phyloP scores from a whole-genome alignment of 2,888 invertebrate species.

The Pyrgus malvae region DNA sequence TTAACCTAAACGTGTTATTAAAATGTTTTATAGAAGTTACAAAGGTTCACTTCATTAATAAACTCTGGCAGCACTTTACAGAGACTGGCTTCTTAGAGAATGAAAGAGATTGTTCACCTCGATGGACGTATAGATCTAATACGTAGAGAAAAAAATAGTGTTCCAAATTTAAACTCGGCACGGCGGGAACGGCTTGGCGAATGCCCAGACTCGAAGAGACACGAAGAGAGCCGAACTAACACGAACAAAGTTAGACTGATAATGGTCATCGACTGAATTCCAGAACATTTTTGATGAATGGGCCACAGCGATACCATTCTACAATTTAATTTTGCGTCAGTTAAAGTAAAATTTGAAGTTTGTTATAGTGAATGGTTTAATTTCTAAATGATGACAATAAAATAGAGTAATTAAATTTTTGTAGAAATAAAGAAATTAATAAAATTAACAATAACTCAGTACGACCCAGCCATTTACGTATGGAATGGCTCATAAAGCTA shows the following conservation, averaged over 20 bases:
- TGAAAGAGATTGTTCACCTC: conserved; percentile 76
- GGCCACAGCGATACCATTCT: neutral
- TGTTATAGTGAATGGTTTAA: too few species aligned
- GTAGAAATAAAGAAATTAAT: neutral
- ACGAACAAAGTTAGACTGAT: conserved; percentile 24
- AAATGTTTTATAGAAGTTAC: conserved; percentile 6
- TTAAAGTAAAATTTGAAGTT: too few species aligned
- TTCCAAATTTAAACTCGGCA: conserved; percentile 77
- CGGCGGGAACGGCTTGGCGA: conserved; percentile 74
- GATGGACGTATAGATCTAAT: conserved; percentile 55
- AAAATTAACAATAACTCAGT: neutral
- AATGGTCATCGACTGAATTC: conserved; percentile 7
- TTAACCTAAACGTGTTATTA: neutral
- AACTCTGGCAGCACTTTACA: conserved; percentile 5
- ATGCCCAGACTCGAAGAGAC: conserved; percentile 61
- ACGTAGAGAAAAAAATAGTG: conserved; percentile 66
- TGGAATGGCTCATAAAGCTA: conserved; percentile 3
- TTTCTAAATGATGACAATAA: too few species aligned
- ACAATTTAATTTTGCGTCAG: neutral
- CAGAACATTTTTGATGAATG: neutral
- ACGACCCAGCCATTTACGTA: too few species aligned
- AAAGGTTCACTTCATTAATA: conserved; percentile 23
- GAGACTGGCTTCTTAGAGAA: conserved; percentile 19
- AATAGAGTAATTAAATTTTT: too few species aligned
- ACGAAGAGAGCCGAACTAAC: conserved; percentile 54